Base-by-base conservation (phyloP, 2,797 vertebrate species). In the Sciurus carolinensis region DNA sequence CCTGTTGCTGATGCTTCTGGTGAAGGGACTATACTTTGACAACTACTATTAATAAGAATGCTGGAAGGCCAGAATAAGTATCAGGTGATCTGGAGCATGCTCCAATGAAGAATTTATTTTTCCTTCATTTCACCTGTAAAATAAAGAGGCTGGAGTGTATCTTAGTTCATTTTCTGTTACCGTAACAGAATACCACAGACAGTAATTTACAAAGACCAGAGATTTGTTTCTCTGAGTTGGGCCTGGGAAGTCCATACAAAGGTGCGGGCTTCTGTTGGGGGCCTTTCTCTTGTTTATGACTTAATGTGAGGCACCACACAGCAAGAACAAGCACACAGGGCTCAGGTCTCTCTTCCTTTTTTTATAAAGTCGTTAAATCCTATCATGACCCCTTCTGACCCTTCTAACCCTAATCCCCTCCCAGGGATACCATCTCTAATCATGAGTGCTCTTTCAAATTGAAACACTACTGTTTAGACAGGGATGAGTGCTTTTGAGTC, bases 381-480 rank as follows among this genome's bases (percentile, higher is more conserved):
- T 39, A 11, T 8, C 9, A 14, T 14, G n/a, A 12, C 2, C 7
- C 24, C 30, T 18, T 47, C 18, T n/a, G 10, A 88, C 47, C 28
- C 4, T 22, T 75, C 5, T 36, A 67, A 57, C 36, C 4, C 33
- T 42, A 4, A 22, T 44, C 4, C n/a, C 7, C 4, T 42, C 3
- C 13, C 47, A 66, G 9, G 22, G 36, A 3, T 5, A 36, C 7
- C 10, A 47, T 52, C 22, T 67, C 44, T 81, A 39, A 54, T 47
- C 52, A 77, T 64, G 17, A 93, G 8, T 24, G 76, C n/a, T 28
- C 4, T 52, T 12, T 90, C 42, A 57, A 83, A 83, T 1, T 8
- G 26, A 95, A 95, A 57, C 64, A 66, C 36, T n/a, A 39, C 26
- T 86, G 2, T 95, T 92, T 79, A 62, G 50, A n/a, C 76, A 30